A percentile compares a stretch with the other conserved stretches of the same genome.
phyloP scores from a whole-genome alignment of 2,113 vertebrate species.

The Saccopteryx leptura region DNA sequence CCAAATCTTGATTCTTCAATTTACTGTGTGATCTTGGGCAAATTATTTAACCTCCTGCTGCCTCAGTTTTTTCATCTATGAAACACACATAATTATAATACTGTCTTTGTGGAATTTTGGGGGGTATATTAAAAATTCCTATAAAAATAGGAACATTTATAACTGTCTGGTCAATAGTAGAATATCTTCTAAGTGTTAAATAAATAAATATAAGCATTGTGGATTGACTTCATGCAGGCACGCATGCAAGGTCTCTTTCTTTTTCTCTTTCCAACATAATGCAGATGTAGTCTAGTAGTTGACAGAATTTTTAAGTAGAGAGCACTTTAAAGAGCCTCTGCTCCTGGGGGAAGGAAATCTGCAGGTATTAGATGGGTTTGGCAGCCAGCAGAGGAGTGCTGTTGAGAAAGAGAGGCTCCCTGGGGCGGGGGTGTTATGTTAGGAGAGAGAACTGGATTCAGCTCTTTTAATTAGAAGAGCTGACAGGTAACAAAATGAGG shows the following conservation, averaged over 20 bases:
- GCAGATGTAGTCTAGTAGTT: background rate
- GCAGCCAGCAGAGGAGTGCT: background rate
- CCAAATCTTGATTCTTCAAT: background rate
- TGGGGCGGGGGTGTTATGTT: background rate
- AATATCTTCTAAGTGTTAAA: background rate
- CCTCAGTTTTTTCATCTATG: background rate
- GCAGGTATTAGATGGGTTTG: background rate
- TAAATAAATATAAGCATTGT: background rate
- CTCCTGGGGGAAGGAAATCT: background rate
- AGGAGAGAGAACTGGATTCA: background rate
- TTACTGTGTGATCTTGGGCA: background rate
- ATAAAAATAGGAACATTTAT: background rate
- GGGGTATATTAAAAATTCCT: background rate
- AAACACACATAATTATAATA: background rate
- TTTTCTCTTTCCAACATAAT: background rate
- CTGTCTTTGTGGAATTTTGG: background rate
- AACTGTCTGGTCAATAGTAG: background rate
- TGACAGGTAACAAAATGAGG: constrained; percentile 6
- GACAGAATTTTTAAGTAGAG: background rate
- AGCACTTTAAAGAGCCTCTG: background rate
- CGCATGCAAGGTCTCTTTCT: background rate
- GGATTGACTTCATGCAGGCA: no score
- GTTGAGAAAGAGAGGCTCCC: background rate
- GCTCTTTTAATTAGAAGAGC: constrained; percentile 9
- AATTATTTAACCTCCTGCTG: background rate